Evolutionary conservation across 2,797 vertebrate species (phyloP).

Genomic region (Eurystomus glaucurus): DNA sequence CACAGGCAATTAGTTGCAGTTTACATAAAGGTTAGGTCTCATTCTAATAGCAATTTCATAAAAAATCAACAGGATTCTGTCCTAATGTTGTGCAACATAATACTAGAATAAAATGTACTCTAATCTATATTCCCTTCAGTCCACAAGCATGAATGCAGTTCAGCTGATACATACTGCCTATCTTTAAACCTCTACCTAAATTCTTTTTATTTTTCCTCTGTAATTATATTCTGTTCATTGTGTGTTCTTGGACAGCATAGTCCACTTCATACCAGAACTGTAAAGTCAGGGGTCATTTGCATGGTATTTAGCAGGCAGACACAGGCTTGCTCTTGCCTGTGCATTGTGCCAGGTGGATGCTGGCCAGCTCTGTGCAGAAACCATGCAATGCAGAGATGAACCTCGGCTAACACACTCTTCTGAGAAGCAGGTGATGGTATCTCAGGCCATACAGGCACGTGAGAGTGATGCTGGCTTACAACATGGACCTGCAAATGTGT

Average conservation of each 20-base stretch:
- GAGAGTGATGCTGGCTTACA: background rate
- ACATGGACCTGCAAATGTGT: background rate
- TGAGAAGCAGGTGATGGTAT: background rate
- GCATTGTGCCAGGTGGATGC: background rate
- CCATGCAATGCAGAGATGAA: background rate
- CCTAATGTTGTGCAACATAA: background rate
- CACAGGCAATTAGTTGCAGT: background rate
- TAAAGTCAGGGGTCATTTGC: conserved; percentile 9
- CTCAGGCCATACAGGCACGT: background rate
- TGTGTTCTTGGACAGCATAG: background rate
- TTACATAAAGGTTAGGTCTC: background rate
- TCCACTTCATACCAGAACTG: background rate
- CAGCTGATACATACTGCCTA: background rate
- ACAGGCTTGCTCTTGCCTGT: background rate
- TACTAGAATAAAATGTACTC: background rate
- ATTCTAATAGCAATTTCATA: background rate
- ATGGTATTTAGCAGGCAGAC: background rate
- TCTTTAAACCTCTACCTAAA: background rate
- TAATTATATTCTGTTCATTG: background rate
- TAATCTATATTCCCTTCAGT: background rate
- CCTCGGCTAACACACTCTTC: background rate
- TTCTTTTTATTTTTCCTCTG: background rate
- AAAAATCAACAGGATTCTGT: background rate
- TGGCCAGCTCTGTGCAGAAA: background rate
- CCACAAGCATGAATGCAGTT: background rate